These are phyloP conservation scores for Clarias platycephalus DNA, from an alignment of 2,797 vertebrate species.

Conservation along the genomic window DNA sequence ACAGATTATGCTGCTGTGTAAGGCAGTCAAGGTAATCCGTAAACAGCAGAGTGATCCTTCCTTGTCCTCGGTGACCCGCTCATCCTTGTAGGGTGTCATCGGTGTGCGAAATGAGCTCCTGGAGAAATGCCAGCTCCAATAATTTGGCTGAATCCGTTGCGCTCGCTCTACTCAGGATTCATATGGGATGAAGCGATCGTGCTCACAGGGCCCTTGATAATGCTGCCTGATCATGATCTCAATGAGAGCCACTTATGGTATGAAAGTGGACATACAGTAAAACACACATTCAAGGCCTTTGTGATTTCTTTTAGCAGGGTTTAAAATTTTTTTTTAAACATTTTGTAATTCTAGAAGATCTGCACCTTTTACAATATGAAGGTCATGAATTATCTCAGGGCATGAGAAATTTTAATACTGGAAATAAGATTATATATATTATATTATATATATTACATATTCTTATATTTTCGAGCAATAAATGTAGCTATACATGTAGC, in stretches of 20 bases:
- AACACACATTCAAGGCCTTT: background rate
- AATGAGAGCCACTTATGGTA: background rate
- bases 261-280: background rate
- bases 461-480: background rate
- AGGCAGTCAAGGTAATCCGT: conserved; percentile 41
- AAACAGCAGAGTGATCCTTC: conserved; percentile 35
- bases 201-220: background rate
- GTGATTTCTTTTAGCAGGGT: background rate
- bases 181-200: conserved; percentile 5
- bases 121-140: conserved; percentile 9
- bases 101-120: conserved; percentile 29
- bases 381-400: background rate
- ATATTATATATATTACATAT: too few species aligned
- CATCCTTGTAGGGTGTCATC: conserved; percentile 39
- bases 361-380: background rate
- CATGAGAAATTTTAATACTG: background rate
- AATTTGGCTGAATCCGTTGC: conserved; percentile 22
- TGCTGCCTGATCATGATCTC: background rate
- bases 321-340: background rate
- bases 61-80: conserved; percentile 44
- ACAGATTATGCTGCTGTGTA: conserved; percentile 44
- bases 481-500: background rate
- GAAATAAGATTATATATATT: too few species aligned
- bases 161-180: background rate
- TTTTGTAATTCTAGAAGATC: background rate